phyloP scores from a whole-genome alignment of 2,113 vertebrate species.

The Nothobranchius kuhntae region DNA sequence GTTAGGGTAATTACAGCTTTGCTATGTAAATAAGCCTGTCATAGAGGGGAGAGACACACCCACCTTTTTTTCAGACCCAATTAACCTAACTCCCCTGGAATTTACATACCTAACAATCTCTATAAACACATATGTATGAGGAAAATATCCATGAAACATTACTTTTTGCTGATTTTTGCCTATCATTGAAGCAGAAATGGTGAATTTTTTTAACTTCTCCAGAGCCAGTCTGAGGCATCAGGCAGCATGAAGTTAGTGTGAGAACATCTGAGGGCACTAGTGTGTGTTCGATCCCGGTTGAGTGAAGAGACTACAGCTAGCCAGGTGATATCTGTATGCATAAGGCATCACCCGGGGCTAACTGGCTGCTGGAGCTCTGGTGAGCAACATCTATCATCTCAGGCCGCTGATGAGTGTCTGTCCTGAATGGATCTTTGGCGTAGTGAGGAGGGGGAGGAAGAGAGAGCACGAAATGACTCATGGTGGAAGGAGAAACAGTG shows the following conservation, averaged over 20 bases:
- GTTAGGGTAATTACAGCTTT: conserved; percentile 79
- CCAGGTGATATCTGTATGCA: conserved; percentile 75
- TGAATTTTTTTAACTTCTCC: conserved; percentile 28
- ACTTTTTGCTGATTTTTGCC: conserved; percentile 18
- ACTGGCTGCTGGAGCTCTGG: conserved; percentile 68
- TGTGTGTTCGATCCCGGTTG: conserved; percentile 23
- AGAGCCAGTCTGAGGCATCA: conserved; percentile 10
- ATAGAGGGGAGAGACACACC: conserved; percentile 76
- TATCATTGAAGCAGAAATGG: conserved; percentile 23
- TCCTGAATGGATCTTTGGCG: conserved; percentile 68
- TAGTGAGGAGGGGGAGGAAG: conserved; percentile 41
- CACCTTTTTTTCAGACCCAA: conserved; percentile 77
- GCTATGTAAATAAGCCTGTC: conserved; percentile 78
- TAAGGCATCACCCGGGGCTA: conserved; percentile 62
- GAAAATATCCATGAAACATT: conserved; percentile 14
- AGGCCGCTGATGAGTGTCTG: conserved; percentile 73
- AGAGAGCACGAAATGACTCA: conserved; percentile 61
- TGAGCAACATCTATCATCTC: conserved; percentile 76
- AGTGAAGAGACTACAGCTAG: conserved; percentile 39
- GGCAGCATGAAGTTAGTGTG: conserved; percentile 1
- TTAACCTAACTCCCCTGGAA: conserved; percentile 78
- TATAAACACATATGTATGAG: conserved; percentile 27
- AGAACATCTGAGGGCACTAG: conserved; percentile 20
- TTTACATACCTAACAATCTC: conserved; percentile 68
- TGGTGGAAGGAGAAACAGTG: conserved; percentile 41